These are phyloP conservation scores for Cyphomyrus plagiostoma DNA, from an alignment of 2,113 vertebrate genomes.

Conservation along the genomic window DNA sequence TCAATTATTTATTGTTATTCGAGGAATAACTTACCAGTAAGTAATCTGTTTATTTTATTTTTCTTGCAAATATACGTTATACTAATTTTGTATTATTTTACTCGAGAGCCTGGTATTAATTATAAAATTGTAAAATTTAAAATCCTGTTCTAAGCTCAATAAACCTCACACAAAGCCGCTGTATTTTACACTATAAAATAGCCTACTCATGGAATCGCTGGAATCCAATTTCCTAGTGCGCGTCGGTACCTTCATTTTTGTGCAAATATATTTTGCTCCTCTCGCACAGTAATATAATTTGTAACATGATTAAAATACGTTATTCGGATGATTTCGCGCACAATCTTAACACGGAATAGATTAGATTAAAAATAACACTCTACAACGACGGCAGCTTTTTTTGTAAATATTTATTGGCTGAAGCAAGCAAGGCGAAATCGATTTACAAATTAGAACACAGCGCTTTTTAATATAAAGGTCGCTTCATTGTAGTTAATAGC, in stretches of 20 bases:
- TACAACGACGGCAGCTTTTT: not conserved
- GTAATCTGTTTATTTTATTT: slow-evolving; percentile 55
- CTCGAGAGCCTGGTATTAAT: not conserved
- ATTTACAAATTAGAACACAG: slow-evolving; percentile 3
- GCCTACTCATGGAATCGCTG: not conserved
- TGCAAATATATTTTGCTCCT: not conserved
- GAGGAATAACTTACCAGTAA: slow-evolving; percentile 75
- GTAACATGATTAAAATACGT: not conserved
- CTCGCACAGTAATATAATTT: not conserved
- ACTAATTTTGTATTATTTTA: slow-evolving; percentile 12
- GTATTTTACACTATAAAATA: not conserved
- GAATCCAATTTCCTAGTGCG: not conserved
- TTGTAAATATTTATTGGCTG: slow-evolving; percentile 6
- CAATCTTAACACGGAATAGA: not conserved
- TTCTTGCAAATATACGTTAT: slow-evolving; percentile 17
- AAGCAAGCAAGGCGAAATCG: slow-evolving; percentile 9
- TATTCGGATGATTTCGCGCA: not conserved
- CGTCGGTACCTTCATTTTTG: not conserved
- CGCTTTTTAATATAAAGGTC: not conserved
- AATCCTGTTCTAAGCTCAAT: not conserved
- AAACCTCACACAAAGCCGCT: not conserved
- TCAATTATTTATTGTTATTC: slow-evolving; percentile 69
- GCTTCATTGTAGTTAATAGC: not conserved
- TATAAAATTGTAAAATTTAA: not conserved
- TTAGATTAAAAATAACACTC: not conserved